Base-by-base conservation (phyloP, 2,797 vertebrate species). In the Heteromormyrus szaboi region DNA sequence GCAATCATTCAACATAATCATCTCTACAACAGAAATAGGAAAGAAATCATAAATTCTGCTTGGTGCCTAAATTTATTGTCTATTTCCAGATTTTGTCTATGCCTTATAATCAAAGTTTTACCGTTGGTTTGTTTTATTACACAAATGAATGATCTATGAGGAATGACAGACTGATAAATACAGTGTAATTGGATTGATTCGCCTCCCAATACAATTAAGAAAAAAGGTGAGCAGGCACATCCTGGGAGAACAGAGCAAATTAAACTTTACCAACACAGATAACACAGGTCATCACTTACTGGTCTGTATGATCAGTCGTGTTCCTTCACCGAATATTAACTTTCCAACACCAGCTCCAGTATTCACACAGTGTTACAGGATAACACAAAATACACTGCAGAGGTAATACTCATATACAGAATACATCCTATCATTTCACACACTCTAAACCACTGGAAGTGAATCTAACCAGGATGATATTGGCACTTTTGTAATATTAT, bases 281-380 rank as follows among this genome's bases (percentile, higher is more conserved):
- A 76, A 76, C 29, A 37, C 68, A 76, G 33, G 29, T 37, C 68
- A 41, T 33, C 22, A 84, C 87, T 81, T 88, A 88, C 81, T 51
- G 48, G 76, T 50, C 76, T 44, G 14, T 41, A 89, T 53, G 19
- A 6, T 25, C 14, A 89, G 19, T 1, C 14, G 33, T n/a, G 88
- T 89, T 68, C 88, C 88, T 50, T 29, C 33, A 41, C 68, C 85
- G 6, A 89, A 89, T 6, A 81, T 4, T 19, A 87, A 3, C 17
- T 89, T 87, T 4, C n/a, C 29, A 76, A 4, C 8, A 29, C 85
- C n/a, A 51, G 9, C 17, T 44, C 81, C 44, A 84, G 51, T 0
- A 88, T 83, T 83, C 88, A 83, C 88, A 83, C 88, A 83, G 88
- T 86, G 50, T 68, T 86, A 68, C 17, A 89, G 14, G n/a, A 17